Base-by-base conservation (phyloP, 2,888 invertebrate genomes). In the Acanthoscelides obtectus region DNA sequence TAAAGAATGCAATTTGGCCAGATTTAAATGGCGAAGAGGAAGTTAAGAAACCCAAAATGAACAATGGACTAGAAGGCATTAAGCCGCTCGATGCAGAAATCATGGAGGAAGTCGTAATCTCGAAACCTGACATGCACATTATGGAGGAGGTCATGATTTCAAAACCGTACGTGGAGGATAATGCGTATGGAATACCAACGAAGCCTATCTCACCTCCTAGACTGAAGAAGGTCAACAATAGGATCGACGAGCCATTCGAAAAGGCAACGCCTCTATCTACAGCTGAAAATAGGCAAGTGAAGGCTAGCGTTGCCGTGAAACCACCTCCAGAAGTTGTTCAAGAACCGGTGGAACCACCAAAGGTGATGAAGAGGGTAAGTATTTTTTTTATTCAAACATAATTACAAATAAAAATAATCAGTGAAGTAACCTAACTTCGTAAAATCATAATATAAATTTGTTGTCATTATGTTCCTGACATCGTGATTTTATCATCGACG, bases 1-100 rank as follows among this genome's bases (percentile, higher is more conserved):
- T 71, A n/a, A 80, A 80, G 67, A 84, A 84, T 71, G 79, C 80
- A 74, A 81, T 84, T 45, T 84, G 84, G 84, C 84, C 84, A 22
- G 75, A 70, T 69, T 69, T 76, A 20, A 66, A 66, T 20, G 66
- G 66, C n/a, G 69, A 69, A 21, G 64, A 21, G 64, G 22, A 67
- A 20, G n/a, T 67, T 8, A 67, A 66, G 20, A n/a, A 1, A 5
- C 12, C 66, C 6, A 20, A 66, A 66, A 17, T 66, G 8, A n/a
- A 66, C 20, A 66, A 66, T 20, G 66, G 20, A 17, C 22, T 22
- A 8, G 20, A 21, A 3, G 5, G n/a, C 20, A 8, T 66, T 8
- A 22, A 3, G n/a, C 21, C 22, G 1, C 6, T 22, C n/a, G 20
- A 21, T n/a, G 22, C 8, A 20, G 66, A 66, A n/a, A 66, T 21